phyloP scores from a whole-genome alignment of 2,888 invertebrate species.

The Hypomecis punctinalis region DNA sequence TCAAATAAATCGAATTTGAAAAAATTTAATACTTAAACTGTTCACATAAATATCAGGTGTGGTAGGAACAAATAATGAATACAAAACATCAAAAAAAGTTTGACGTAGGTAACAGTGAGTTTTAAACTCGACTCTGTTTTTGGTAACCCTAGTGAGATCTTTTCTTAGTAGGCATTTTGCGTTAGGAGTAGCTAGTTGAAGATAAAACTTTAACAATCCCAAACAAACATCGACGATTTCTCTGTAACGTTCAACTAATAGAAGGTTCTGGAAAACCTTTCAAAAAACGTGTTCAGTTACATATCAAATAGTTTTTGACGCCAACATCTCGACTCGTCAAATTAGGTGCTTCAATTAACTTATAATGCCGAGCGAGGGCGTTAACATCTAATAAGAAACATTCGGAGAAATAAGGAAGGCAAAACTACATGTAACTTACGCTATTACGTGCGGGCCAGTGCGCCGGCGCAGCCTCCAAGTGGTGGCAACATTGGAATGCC shows the following conservation, averaged over 20 bases:
- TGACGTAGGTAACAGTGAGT: no score
- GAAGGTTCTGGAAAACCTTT: conserved; percentile 2
- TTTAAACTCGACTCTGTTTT: no score
- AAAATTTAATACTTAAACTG: no score
- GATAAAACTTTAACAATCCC: no score
- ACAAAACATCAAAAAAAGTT: no score
- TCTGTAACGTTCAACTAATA: neutral
- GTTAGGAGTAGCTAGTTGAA: no score
- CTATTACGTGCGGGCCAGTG: conserved; percentile 56
- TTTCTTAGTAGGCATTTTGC: no score
- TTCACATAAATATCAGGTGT: no score
- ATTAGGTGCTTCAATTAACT: conserved; percentile 58
- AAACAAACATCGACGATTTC: no score
- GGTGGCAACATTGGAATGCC: conserved; percentile 82
- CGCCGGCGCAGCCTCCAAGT: conserved; percentile 74
- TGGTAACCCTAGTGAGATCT: no score
- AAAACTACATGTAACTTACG: conserved; percentile 71
- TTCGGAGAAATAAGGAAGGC: conserved; percentile 59
- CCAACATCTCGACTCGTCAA: conserved; percentile 23
- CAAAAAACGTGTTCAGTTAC: neutral
- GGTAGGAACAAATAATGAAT: no score
- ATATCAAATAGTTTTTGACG: neutral
- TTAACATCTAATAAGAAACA: conserved; percentile 68
- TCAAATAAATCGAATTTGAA: no score
- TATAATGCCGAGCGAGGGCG: conserved; percentile 60